Evolutionary conservation across 2,797 vertebrate genomes (phyloP).

Genomic region (Garrulus glandarius): DNA sequence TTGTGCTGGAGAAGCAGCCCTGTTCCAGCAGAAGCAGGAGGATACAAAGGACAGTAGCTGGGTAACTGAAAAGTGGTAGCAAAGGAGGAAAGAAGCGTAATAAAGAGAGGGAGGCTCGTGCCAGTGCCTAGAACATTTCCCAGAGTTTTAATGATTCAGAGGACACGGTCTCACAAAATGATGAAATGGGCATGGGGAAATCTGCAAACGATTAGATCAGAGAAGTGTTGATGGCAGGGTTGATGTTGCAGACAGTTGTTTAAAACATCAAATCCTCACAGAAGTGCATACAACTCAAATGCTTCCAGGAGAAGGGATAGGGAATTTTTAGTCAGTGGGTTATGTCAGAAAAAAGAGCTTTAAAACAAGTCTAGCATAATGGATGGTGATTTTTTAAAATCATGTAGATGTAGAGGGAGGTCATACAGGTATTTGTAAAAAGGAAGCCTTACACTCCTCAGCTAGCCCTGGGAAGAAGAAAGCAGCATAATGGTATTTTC

Average conservation of each 20-base stretch:
- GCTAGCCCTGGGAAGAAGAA: background rate
- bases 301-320: background rate
- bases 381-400: background rate
- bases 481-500: conserved; percentile 12
- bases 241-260: conserved; percentile 35
- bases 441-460: background rate
- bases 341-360: conserved; percentile 18
- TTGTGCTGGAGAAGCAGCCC: conserved; percentile 21
- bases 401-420: background rate
- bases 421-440: background rate
- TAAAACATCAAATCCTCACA: background rate
- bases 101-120: background rate
- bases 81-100: conserved; percentile 34
- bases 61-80: conserved; percentile 16
- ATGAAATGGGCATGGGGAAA: background rate
- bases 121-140: background rate
- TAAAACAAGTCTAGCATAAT: background rate
- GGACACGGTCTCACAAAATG: background rate
- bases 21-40: conserved; percentile 49
- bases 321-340: background rate
- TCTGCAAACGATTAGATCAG: conserved; percentile 9
- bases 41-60: conserved; percentile 11
- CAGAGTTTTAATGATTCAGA: conserved; percentile 29
- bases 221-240: conserved; percentile 13
- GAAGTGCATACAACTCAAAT: background rate